Conservation (phyloP, 1,140 invertebrate genomes). For the Pseudomyrmex concolor region DNA sequence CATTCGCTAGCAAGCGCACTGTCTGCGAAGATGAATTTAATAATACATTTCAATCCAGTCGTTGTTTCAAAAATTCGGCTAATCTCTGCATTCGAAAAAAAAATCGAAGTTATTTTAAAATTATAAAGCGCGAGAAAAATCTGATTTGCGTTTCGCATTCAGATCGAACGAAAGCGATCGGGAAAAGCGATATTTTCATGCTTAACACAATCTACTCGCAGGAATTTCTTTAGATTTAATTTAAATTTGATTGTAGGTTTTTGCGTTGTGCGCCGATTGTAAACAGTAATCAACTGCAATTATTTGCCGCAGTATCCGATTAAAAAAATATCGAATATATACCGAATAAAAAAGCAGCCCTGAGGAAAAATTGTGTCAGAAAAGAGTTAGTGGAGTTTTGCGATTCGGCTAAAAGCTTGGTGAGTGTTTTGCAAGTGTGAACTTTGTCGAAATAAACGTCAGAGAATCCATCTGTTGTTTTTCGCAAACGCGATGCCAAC, state of each 20-base stretch:
- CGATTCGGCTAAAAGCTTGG: slow-evolving; percentile 31
- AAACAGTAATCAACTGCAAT: slow-evolving; percentile 44
- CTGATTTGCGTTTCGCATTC: slow-evolving; percentile 1
- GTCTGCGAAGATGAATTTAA: slow-evolving; percentile 2
- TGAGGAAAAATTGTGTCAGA: slow-evolving; percentile 37
- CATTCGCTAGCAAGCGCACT: not conserved
- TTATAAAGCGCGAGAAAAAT: slow-evolving; percentile 3
- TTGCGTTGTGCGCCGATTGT: not conserved
- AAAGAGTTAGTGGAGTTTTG: slow-evolving; percentile 22
- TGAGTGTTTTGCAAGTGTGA: slow-evolving; percentile 32
- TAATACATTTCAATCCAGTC: not conserved
- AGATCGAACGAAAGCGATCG: not conserved
- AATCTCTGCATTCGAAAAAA: not conserved
- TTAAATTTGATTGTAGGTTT: slow-evolving; percentile 16
- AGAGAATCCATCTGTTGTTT: slow-evolving; percentile 29
- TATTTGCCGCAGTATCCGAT: slow-evolving; percentile 26
- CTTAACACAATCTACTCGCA: slow-evolving; percentile 27
- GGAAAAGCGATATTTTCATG: slow-evolving; percentile 6
- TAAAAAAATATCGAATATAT: slow-evolving; percentile 26
- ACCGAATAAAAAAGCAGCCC: slow-evolving; percentile 20
- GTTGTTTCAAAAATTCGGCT: not conserved
- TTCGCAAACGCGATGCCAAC: slow-evolving; percentile 2
- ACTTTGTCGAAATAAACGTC: slow-evolving; percentile 30
- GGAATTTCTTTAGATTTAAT: slow-evolving; percentile 54
- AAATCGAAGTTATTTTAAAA: slow-evolving; percentile 3